These are phyloP conservation scores for Sinohyriopsis cumingii DNA, from an alignment of 2,888 invertebrate species.

Conservation along the genomic window DNA sequence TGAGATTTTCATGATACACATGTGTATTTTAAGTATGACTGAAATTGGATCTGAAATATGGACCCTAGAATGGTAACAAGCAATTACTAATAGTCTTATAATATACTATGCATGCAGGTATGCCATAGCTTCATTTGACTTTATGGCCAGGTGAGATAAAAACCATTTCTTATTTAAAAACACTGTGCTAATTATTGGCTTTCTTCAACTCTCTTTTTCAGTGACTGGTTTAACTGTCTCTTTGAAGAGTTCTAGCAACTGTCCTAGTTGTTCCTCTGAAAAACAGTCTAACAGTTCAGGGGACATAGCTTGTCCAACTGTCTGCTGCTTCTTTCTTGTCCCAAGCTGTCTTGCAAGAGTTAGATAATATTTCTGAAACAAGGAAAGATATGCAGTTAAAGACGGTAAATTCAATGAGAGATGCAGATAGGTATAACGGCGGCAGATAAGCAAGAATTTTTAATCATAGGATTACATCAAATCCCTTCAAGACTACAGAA, in stretches of 20 bases:
- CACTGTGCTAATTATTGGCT: background rate
- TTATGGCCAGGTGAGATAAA: no score
- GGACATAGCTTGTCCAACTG: conserved; percentile 79
- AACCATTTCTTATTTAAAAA: no score
- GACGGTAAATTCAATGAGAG: background rate
- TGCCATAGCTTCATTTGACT: no score
- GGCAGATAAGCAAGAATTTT: background rate
- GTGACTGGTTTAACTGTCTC: conserved; percentile 77
- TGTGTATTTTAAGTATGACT: no score
- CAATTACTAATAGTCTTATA: no score
- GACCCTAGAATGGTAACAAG: no score
- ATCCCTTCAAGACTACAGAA: no score
- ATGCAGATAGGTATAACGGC: no score
- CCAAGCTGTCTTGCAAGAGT: conserved; percentile 59
- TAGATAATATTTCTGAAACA: conserved; percentile 62
- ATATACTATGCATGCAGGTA: no score
- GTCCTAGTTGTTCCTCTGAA: conserved; percentile 86
- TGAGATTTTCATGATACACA: no score
- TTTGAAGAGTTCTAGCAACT: conserved; percentile 83
- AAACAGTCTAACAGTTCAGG: conserved; percentile 80
- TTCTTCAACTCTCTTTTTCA: conserved; percentile 13
- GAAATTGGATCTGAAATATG: no score
- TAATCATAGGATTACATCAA: background rate
- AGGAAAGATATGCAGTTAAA: conserved; percentile 1
- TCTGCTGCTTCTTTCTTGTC: conserved; percentile 42